A percentile compares a stretch with the other conserved stretches of the same genome.
phyloP scores from a whole-genome alignment of 2,888 invertebrate genomes.

The Bellardia pandia region DNA sequence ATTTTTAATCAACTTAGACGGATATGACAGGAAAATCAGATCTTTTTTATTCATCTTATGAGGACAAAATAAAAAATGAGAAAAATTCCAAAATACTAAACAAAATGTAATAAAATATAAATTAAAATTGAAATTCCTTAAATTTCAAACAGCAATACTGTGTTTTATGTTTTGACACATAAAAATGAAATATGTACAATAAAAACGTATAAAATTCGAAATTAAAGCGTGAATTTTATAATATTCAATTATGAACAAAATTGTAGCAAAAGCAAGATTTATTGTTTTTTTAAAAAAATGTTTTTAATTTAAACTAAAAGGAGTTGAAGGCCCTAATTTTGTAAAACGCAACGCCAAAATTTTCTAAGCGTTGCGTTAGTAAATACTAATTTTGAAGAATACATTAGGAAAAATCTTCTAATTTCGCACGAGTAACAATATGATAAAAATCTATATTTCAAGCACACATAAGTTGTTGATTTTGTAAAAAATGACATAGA shows the following conservation, averaged over 20 bases:
- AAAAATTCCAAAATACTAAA: conserved; percentile 43
- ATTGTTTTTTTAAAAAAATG: neutral
- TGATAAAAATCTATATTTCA: no score
- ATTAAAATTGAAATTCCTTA: conserved; percentile 74
- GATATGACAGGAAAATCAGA: conserved; percentile 74
- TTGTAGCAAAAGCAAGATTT: neutral
- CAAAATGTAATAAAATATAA: conserved; percentile 66
- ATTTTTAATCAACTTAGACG: conserved; percentile 75
- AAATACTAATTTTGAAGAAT: no score
- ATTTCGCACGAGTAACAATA: no score
- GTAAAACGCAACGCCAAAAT: no score
- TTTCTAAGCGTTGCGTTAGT: no score
- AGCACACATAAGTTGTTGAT: no score
- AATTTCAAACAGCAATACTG: conserved; percentile 71
- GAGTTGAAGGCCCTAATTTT: no score
- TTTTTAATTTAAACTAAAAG: no score
- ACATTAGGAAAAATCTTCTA: no score
- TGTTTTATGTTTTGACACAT: conserved; percentile 30
- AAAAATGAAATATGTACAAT: conserved; percentile 71
- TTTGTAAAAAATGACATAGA: no score
- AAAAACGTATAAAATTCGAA: conserved; percentile 10
- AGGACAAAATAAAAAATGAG: conserved; percentile 59
- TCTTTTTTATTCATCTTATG: conserved; percentile 43
- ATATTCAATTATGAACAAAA: neutral
- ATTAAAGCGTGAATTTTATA: conserved; percentile 65